Evolutionary conservation across 2,113 vertebrate genomes (phyloP).

Genomic region (Microcebus jonahi): DNA sequence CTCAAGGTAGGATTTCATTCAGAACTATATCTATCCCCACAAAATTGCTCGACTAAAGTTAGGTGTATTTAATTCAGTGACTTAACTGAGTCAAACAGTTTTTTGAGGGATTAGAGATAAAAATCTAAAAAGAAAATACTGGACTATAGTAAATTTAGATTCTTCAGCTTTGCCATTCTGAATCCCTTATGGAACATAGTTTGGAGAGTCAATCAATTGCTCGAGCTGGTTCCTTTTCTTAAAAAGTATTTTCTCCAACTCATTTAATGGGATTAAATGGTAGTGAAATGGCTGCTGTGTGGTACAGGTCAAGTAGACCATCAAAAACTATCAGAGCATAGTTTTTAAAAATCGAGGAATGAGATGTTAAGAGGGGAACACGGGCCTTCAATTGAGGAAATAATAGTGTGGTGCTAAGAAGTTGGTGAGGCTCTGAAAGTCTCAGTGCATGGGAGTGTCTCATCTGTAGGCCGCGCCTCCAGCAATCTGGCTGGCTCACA

Average conservation of each 20-base stretch:
- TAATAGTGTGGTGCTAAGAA: background rate
- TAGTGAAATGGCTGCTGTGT: background rate
- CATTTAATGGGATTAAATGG: background rate
- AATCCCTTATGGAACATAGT: background rate
- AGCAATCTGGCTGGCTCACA: background rate
- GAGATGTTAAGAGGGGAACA: background rate
- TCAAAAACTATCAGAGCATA: background rate
- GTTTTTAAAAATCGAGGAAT: background rate
- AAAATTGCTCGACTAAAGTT: background rate
- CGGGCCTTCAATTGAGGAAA: background rate
- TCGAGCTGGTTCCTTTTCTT: background rate
- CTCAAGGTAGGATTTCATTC: background rate
- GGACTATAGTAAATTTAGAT: background rate
- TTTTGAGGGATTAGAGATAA: background rate
- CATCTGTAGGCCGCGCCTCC: background rate
- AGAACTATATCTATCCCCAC: background rate
- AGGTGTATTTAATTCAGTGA: background rate
- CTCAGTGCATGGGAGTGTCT: rapidly evolving
- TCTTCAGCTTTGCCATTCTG: background rate
- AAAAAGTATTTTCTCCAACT: background rate
- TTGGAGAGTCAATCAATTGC: background rate
- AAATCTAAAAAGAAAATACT: background rate
- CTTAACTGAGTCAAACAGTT: background rate
- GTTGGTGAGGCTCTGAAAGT: background rate
- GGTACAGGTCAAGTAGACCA: background rate